Evolutionary conservation across 2,113 vertebrate genomes (phyloP), one percentile per base, ranked within the genome.

Genomic region (Trachemys scripta): DNA sequence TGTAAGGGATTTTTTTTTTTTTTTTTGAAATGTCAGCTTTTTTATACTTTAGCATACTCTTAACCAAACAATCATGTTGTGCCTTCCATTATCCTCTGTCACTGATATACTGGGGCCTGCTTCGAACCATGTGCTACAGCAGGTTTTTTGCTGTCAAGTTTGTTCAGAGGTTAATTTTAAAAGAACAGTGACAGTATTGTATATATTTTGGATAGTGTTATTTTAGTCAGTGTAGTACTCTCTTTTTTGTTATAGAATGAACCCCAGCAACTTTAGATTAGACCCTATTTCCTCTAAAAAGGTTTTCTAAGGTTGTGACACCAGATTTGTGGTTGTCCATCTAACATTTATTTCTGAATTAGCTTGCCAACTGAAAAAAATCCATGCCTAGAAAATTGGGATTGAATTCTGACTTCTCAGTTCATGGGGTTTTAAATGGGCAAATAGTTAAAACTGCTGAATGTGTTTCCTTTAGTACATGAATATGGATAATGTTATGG

Each of bases 351-450:
- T 78, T 47, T 78, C 24, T 27, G 75, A 78, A 78, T 47, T 78
- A 47, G 11, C 75, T 78, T 45, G 38, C 83, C 1, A 42, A 42
- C 91, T 89, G 94, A 24, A 62, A 81, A 38, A 82, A 82, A 45
- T 16, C 51, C 17, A n/a, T 22, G 89, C 90, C 87, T 84, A 5
- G 72, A 56, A 38, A 65, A 54, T 12, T 81, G 91, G 94, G 87
- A 96, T 75, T 47, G 82, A 94, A 94, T 92, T 69, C 47, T 50
- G 65, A 38, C 51, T 95, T 24, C 62, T 69, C 65, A 81, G 45
- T 59, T 42, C 19, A 11, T 5, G 84, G 76, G 72, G 83, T 95
- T 87, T 92, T 84, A 53, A 93, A 51, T 5, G 20, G 78, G 8
- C 2, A 49, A 89, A 83, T 56, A 82, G 56, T 79, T 87, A 16